phyloP scores from a whole-genome alignment of 37 sponge, comb jelly and placozoan species.

The Haliclona indistincta region DNA sequence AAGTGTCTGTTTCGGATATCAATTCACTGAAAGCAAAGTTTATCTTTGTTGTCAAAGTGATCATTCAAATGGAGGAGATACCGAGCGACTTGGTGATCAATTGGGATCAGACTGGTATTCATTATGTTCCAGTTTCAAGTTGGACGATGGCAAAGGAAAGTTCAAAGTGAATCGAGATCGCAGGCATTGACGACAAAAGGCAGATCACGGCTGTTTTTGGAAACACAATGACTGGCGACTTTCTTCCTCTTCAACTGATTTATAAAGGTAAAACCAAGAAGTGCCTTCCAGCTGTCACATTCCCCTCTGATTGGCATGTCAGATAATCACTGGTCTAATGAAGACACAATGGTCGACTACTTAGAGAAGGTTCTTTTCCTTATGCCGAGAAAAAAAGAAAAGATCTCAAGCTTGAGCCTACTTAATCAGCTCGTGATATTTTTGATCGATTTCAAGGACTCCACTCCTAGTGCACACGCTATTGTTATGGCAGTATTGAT shows the following conservation, averaged over 20 bases:
- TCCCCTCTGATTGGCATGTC: conserved; percentile 50
- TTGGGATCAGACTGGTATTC: too few relatives aligned
- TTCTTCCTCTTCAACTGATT: conserved; percentile 55
- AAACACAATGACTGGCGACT: conserved; percentile 27
- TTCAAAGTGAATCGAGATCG: too few relatives aligned
- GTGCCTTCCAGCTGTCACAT: conserved; percentile 30
- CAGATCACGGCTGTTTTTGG: conserved; percentile 62
- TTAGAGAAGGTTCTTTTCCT: conserved; percentile 47
- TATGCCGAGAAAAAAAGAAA: conserved; percentile 28
- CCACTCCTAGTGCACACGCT: too few relatives aligned
- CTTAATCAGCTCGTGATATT: conserved; percentile 34
- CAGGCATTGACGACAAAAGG: conserved; percentile 48
- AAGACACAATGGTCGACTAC: conserved; percentile 48
- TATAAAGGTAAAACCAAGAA: conserved; percentile 46
- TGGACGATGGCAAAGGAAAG: too few relatives aligned
- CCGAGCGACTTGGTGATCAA: too few relatives aligned
- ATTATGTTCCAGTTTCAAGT: too few relatives aligned
- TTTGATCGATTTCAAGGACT: conserved; percentile 52
- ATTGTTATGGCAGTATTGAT: too few relatives aligned
- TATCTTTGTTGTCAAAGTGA: too few relatives aligned
- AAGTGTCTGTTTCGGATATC: too few relatives aligned
- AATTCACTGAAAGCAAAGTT: too few relatives aligned
- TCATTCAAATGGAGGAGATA: too few relatives aligned
- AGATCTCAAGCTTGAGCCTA: conserved; percentile 14
- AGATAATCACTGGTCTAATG: conserved; percentile 62